A percentile compares a stretch with the other conserved stretches of the same genome.
phyloP scores from a whole-genome alignment of 1,140 invertebrate genomes.

The Dendrolimus punctatus region DNA sequence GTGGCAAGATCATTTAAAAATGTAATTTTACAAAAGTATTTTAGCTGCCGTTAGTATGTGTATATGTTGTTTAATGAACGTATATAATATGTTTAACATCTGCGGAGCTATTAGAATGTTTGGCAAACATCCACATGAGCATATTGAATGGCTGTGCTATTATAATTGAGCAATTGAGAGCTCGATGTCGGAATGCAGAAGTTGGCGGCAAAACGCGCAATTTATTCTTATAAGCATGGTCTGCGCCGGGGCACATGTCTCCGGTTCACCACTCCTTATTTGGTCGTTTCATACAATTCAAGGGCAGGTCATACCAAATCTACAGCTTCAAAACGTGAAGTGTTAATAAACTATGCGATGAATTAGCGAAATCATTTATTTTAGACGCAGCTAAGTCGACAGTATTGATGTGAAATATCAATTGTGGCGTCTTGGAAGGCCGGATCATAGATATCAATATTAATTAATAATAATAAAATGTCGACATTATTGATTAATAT shows the following conservation, averaged over 20 bases:
- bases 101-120: conserved; percentile 27
- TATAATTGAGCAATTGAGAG: conserved; percentile 31
- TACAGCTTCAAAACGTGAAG: too few relatives aligned
- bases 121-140: conserved; percentile 35
- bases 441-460: too few relatives aligned
- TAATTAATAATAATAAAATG: too few relatives aligned
- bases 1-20: conserved; percentile 15
- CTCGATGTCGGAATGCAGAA: conserved; percentile 15
- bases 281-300: too few relatives aligned
- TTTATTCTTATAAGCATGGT: conserved; percentile 15
- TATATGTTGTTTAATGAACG: conserved; percentile 10
- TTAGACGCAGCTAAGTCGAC: too few relatives aligned
- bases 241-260: conserved; percentile 14
- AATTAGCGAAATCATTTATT: too few relatives aligned
- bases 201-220: conserved; percentile 17
- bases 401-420: too few relatives aligned
- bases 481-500: too few relatives aligned
- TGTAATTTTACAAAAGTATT: conserved; percentile 35
- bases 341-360: too few relatives aligned
- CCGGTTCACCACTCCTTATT: too few relatives aligned
- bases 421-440: too few relatives aligned
- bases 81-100: conserved; percentile 8
- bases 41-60: conserved; percentile 26
- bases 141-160: conserved; percentile 54
- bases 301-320: too few relatives aligned